Base-by-base conservation (phyloP, 2,888 invertebrate species). In the Diarsia dahlii region DNA sequence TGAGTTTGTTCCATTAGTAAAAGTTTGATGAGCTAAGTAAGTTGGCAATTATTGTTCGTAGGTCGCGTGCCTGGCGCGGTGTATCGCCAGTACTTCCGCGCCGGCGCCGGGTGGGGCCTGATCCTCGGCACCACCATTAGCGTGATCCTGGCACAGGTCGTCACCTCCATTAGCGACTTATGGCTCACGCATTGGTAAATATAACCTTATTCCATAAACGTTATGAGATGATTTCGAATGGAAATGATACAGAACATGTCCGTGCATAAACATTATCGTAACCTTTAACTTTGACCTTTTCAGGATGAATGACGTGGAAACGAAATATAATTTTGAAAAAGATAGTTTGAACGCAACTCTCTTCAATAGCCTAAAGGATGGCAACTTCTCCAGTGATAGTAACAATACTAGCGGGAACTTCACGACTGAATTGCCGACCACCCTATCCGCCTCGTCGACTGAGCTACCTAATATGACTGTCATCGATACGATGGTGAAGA, bases 101-200 rank as follows among this genome's bases (percentile, higher is more conserved):
- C 98, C 6, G 98, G 98, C 68, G 97, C 97, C 6, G 97, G 97
- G 45, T 93, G 97, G 88, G 90, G 95, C 12, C 91, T 97, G 67
- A 92, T 98, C 34, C 48, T 97, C 0, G 87, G 97, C 13, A 97
- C 98, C 8, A 48, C 97, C 0, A 46, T 97, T 0, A 92, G 97
- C 58, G 96, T 98, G 72, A 82, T 98, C 34, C 84, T 97, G 12
- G 98, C 98, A 8, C 98, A 98, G 94, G 91, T 97, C 39, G 94
- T 97, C 71, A 98, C 97, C 75, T 98, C 98, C 63, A 97, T 97
- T 70, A 97, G 97, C 67, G 98, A 99, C 92, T 97, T 98, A 90
- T 98, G 98, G 98, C 97, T 98, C 0, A 98, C 98, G 3, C 93
- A 97, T 88, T 98, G 98, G 98, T 98, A 93, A 94, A 81, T 84